Conservation (phyloP, 2,888 invertebrate genomes). For the Linyphia triangularis region DNA sequence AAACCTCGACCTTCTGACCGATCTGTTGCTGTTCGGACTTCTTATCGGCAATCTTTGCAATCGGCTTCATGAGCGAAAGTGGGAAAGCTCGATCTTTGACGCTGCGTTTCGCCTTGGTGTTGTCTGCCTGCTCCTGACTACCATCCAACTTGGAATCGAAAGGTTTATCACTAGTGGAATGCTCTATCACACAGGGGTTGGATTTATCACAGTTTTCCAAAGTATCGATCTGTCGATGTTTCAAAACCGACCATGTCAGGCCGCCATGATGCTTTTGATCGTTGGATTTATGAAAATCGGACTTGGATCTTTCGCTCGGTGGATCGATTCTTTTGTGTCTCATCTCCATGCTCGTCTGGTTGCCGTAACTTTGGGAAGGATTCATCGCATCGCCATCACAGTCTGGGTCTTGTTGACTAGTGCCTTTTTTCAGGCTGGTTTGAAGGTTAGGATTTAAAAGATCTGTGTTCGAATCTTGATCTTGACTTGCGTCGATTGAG, state of each 20-base stretch:
- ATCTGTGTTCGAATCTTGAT: not conserved
- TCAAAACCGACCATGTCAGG: constrained; percentile 59
- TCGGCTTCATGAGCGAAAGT: constrained; percentile 60
- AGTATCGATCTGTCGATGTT: constrained; percentile 28
- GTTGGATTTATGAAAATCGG: not conserved
- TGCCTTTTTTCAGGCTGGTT: not conserved
- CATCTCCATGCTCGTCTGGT: constrained; percentile 1
- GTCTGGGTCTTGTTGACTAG: constrained; percentile 58
- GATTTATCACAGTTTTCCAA: constrained; percentile 63
- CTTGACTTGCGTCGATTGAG: not conserved
- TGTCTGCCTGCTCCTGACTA: not conserved
- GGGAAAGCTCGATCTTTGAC: constrained; percentile 54
- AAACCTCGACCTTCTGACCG: constrained; percentile 23
- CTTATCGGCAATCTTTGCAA: constrained; percentile 39
- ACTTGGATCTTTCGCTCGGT: not conserved
- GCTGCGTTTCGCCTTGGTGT: constrained; percentile 18
- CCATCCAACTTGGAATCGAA: not conserved
- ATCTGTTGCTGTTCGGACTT: not conserved
- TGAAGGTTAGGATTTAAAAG: not conserved
- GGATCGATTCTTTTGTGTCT: constrained; percentile 17
- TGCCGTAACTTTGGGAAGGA: constrained; percentile 9
- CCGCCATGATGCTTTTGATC: constrained; percentile 24
- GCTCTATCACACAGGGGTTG: constrained; percentile 55
- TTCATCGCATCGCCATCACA: constrained; percentile 31
- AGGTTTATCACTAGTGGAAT: constrained; percentile 45